Base-by-base conservation (phyloP, 2,797 vertebrate species). In the Hephaestus fuliginosus region DNA sequence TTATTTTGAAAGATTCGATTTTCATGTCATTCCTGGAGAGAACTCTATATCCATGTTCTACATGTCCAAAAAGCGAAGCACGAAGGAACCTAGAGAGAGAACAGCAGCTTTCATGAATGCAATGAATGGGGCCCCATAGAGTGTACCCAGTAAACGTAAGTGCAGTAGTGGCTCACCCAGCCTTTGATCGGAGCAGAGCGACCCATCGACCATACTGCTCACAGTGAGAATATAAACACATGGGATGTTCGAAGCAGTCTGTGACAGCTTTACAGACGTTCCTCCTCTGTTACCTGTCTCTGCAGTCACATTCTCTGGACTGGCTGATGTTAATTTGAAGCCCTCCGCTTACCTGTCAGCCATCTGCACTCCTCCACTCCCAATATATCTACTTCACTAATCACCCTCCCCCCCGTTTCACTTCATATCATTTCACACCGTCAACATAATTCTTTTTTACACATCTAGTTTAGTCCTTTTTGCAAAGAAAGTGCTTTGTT, bases 401-500 rank as follows among this genome's bases (percentile, higher is more conserved):
- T 71, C 73, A 58, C 46, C 41, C 36, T 48, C 64, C 56, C 28
- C 49, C 56, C 30, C n/a, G 28, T 73, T 73, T 51, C 75, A 57
- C 67, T 77, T 79, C 36, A 76, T 68, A 86, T 60, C 55, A 13
- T 79, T 70, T 55, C 51, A 60, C 43, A 52, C 12, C 1, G 4
- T 65, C 78, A 53, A 55, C 63, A 86, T 84, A 63, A 80, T 83
- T 80, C 80, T 58, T 78, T 84, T 87, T 80, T 81, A 84, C 86
- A 74, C 72, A 71, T 80, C 79, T 69, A 74, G 72, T 91, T 89
- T 83, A 86, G 72, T 83, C 60, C 17, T 81, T 80, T 75, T 60
- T 81, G 71, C 77, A 77, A 85, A 88, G 82, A 87, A 86, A 69
- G 57, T 55, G 78, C 53, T 87, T 90, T 88, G 89, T 90, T 88